Conservation (phyloP, 2,888 invertebrate species). For the Drosophila kuntzei region DNA sequence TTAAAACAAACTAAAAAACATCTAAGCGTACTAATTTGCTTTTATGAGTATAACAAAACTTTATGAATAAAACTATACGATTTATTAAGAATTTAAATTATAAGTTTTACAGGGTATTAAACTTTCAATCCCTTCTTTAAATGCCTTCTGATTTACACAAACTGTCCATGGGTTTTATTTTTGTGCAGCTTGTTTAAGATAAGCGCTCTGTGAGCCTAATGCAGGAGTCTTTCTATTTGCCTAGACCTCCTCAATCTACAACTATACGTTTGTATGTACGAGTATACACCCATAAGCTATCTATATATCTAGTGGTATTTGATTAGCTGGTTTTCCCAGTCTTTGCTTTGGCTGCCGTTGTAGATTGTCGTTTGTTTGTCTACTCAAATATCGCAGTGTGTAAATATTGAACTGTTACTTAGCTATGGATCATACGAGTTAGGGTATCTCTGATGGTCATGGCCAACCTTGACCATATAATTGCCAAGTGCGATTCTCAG, state of each 20-base stretch:
- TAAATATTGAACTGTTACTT: constrained; percentile 63
- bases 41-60: too few species aligned
- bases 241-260: constrained; percentile 24
- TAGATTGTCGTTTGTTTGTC: constrained; percentile 56
- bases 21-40: too few species aligned
- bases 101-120: background rate
- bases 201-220: constrained; percentile 36
- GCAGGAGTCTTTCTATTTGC: constrained; percentile 61
- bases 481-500: constrained; percentile 50
- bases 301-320: constrained; percentile 52
- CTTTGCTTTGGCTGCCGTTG: constrained; percentile 62
- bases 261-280: background rate
- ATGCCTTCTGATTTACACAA: background rate
- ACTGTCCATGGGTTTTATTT: constrained; percentile 1
- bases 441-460: constrained; percentile 39
- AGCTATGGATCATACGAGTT: constrained; percentile 16
- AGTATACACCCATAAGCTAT: constrained; percentile 33
- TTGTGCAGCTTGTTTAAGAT: constrained; percentile 51
- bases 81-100: background rate
- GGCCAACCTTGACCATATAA: constrained; percentile 74
- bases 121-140: background rate
- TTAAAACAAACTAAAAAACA: too few species aligned
- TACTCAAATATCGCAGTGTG: constrained; percentile 66
- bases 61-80: background rate
- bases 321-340: constrained; percentile 37